Percentiles rank a stretch among this genome's conserved stretches.
Evolutionary conservation across 2,113 vertebrate genomes (phyloP).

Genomic region (Verasper variegatus): DNA sequence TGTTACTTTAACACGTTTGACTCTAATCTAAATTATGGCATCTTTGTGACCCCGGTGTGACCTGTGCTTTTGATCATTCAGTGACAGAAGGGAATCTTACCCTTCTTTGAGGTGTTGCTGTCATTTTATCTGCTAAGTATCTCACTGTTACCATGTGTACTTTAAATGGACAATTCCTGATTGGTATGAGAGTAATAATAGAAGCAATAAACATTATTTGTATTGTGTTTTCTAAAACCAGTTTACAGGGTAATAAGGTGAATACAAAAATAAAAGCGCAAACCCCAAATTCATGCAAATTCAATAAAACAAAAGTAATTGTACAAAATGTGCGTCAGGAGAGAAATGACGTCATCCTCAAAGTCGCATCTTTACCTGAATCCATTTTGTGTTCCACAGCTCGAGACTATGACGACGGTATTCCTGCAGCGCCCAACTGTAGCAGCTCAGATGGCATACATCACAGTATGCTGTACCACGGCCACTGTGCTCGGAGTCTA

Average conservation of each 20-base stretch:
- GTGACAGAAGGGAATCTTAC: conserved; percentile 16
- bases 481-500: conserved; percentile 80
- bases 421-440: conserved; percentile 78
- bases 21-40: conserved; percentile 29
- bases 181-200: conserved; percentile 44
- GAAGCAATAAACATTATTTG: conserved; percentile 55
- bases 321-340: conserved; percentile 14
- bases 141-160: conserved; percentile 31
- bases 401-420: conserved; percentile 49
- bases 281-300: conserved; percentile 22
- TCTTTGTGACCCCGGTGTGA: conserved; percentile 48
- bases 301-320: conserved; percentile 3
- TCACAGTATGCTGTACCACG: conserved; percentile 88
- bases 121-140: conserved; percentile 53
- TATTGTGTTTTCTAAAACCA: conserved; percentile 39
- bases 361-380: conserved; percentile 78
- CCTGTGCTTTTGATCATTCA: conserved; percentile 29
- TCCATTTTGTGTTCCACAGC: conserved; percentile 79
- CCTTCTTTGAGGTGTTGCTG: conserved; percentile 20
- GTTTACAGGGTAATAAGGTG: conserved; percentile 33
- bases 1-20: conserved; percentile 1
- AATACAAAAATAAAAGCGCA: conserved; percentile 36
- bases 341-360: background rate
- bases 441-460: conserved; percentile 80
- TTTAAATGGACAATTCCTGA: conserved; percentile 46